A percentile compares a stretch with the other conserved stretches of the same genome.
These are phyloP conservation scores for Myotis myotis DNA, from an alignment of 2,797 vertebrate genomes.

Conservation along the genomic window DNA sequence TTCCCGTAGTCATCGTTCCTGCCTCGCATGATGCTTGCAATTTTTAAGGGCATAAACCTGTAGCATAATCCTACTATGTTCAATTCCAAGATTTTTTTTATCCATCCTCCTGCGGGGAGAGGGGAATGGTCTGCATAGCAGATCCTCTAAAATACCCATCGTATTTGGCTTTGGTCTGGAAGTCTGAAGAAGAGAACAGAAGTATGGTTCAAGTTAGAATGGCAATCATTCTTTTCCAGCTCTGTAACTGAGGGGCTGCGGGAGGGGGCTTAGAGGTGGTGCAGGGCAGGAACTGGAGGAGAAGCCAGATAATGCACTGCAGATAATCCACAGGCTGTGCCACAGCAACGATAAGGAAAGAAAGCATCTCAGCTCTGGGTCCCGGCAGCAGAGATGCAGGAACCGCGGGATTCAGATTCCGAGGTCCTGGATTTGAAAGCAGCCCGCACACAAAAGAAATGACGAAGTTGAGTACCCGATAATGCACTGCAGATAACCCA, in stretches of 20 bases:
- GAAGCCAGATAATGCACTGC: background rate
- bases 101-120: background rate
- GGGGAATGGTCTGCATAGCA: background rate
- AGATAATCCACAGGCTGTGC: constrained; percentile 1
- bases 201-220: background rate
- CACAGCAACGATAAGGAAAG: background rate
- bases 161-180: background rate
- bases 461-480: background rate
- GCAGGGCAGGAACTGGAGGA: background rate
- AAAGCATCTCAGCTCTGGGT: background rate
- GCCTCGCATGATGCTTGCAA: background rate
- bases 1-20: background rate
- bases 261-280: background rate
- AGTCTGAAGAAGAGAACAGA: background rate
- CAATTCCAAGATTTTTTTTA: background rate
- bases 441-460: constrained; percentile 73
- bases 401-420: background rate
- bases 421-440: constrained; percentile 53
- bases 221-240: background rate
- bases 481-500: no score
- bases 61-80: background rate
- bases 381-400: background rate
- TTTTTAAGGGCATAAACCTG: background rate
- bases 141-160: background rate
- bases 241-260: background rate